A percentile compares a stretch with the other conserved stretches of the same genome.
Conservation (phyloP, 2,888 invertebrate genomes). For the Yponomeuta evonymella region DNA sequence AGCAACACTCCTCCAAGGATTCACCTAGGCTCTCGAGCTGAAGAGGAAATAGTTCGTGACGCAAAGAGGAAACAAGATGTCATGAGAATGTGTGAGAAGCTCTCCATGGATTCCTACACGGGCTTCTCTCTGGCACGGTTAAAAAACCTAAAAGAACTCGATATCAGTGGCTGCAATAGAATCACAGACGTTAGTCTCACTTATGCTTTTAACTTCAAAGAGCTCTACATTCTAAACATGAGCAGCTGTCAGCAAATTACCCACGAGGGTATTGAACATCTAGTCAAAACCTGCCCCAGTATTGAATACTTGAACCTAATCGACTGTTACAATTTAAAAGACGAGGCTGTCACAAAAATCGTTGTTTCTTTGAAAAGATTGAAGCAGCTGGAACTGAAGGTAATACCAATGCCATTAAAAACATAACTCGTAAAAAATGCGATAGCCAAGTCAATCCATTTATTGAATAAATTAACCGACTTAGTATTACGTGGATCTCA, state of each 20-base stretch:
- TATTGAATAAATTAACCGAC: too few relatives aligned
- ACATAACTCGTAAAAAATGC: too few relatives aligned
- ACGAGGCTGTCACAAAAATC: conserved; percentile 69
- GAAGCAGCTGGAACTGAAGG: conserved; percentile 75
- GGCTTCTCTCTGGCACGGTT: conserved; percentile 74
- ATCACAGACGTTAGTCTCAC: conserved; percentile 84
- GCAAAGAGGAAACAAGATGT: conserved; percentile 79
- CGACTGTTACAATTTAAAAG: conserved; percentile 81
- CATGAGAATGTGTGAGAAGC: conserved; percentile 77
- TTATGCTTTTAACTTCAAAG: conserved; percentile 80
- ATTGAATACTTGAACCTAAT: conserved; percentile 81
- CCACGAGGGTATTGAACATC: conserved; percentile 76
- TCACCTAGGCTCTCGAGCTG: conserved; percentile 79
- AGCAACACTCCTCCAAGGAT: conserved; percentile 53
- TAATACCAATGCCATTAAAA: conserved; percentile 32
- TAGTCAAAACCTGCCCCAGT: conserved; percentile 81
- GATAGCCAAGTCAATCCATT: too few relatives aligned
- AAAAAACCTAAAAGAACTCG: conserved; percentile 74
- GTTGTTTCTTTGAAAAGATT: conserved; percentile 63
- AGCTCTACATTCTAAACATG: conserved; percentile 77
- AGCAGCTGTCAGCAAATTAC: conserved; percentile 83
- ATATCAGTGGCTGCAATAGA: conserved; percentile 81
- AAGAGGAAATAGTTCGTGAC: conserved; percentile 81
- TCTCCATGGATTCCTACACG: conserved; percentile 51
- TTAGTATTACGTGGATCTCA: too few relatives aligned